Percentiles rank a stretch among this genome's conserved stretches.
phyloP scores from a whole-genome alignment of 2,113 vertebrate species.

The Phylloscopus whistleri region DNA sequence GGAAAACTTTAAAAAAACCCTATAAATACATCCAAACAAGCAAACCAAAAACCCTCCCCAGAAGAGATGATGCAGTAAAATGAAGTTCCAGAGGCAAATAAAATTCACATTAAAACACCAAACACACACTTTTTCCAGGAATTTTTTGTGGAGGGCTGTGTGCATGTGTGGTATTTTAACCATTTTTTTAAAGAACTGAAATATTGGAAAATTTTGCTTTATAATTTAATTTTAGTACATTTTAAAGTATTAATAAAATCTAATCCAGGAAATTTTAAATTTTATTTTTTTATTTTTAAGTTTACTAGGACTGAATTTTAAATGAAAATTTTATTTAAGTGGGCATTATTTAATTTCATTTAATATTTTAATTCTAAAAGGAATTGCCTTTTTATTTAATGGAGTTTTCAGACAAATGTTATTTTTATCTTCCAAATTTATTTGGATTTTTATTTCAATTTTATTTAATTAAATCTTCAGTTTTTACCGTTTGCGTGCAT shows the following conservation, averaged over 20 bases:
- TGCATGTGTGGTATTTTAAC: background rate
- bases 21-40: background rate
- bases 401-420: background rate
- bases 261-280: background rate
- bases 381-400: background rate
- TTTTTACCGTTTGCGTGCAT: background rate
- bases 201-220: background rate
- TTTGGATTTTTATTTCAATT: background rate
- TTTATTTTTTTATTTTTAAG: background rate
- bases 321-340: rapidly evolving
- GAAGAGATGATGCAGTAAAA: background rate
- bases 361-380: background rate
- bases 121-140: background rate
- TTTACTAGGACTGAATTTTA: background rate
- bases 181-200: background rate
- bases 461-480: background rate
- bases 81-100: background rate
- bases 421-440: background rate
- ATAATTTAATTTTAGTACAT: background rate
- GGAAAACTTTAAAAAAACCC: rapidly evolving
- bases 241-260: background rate
- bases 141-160: background rate
- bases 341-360: background rate
- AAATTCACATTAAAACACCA: background rate
- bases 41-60: background rate